These are phyloP conservation scores for Hippoglossus stenolepis DNA, from an alignment of 2,113 vertebrate genomes.

Conservation along the genomic window DNA sequence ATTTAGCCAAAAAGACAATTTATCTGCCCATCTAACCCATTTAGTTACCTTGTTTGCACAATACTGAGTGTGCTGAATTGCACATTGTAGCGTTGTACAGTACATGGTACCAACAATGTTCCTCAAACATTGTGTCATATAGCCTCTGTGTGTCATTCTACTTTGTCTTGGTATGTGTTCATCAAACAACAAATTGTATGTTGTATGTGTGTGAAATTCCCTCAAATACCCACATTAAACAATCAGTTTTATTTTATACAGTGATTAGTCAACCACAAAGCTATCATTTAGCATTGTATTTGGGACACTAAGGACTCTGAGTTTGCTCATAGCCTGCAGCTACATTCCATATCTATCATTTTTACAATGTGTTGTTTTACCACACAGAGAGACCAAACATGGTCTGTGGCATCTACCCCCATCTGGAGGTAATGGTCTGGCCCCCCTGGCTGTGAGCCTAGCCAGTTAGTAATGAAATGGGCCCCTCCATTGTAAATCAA, in stretches of 20 bases:
- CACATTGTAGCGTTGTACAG: slow-evolving; percentile 9
- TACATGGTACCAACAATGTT: neutral
- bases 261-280: slow-evolving; percentile 28
- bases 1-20: slow-evolving; percentile 55
- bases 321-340: slow-evolving; percentile 15
- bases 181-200: too few species aligned
- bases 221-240: neutral
- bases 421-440: slow-evolving; percentile 63
- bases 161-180: too few species aligned
- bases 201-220: too few species aligned
- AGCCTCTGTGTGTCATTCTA: neutral
- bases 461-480: slow-evolving; percentile 70
- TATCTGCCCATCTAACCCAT: slow-evolving; percentile 50
- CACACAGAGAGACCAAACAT: slow-evolving; percentile 57
- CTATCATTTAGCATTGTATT: slow-evolving; percentile 18
- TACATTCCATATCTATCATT: slow-evolving; percentile 55
- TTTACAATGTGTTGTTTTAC: slow-evolving; percentile 66
- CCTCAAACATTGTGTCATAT: neutral
- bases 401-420: slow-evolving; percentile 64
- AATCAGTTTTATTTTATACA: neutral
- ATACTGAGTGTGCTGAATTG: slow-evolving; percentile 5
- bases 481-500: slow-evolving; percentile 75
- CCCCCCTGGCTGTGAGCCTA: slow-evolving; percentile 51
- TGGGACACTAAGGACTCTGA: slow-evolving; percentile 3
- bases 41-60: slow-evolving; percentile 53